Percentiles rank a stretch among this genome's conserved stretches.
These are phyloP conservation scores for Lepisosteus oculatus DNA, from an alignment of 2,113 vertebrate genomes.

Conservation along the genomic window DNA sequence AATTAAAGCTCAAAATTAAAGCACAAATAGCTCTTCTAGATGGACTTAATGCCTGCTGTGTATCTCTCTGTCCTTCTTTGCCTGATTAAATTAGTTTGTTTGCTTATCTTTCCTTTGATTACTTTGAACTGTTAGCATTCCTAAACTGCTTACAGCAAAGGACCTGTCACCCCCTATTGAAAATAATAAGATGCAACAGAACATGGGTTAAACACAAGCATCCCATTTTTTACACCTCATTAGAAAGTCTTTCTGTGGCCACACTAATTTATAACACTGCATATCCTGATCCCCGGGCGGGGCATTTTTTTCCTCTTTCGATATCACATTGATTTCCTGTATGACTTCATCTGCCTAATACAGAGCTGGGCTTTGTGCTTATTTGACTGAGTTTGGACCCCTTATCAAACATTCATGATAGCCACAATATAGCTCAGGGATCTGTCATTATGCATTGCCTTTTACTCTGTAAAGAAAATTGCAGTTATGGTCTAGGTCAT, in stretches of 20 bases:
- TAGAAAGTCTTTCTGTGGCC: slow-evolving; percentile 50
- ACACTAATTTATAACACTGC: slow-evolving; percentile 51
- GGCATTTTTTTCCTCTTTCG: slow-evolving; percentile 70
- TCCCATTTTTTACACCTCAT: slow-evolving; percentile 34
- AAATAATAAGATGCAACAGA: not conserved
- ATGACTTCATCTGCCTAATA: slow-evolving; percentile 90
- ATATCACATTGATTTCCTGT: slow-evolving; percentile 88
- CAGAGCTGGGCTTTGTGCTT: slow-evolving; percentile 72
- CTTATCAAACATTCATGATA: slow-evolving; percentile 81
- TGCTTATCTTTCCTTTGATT: slow-evolving; percentile 1
- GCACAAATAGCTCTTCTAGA: no score
- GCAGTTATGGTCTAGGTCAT: not conserved
- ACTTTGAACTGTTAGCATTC: slow-evolving; percentile 5
- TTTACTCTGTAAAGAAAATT: slow-evolving; percentile 10
- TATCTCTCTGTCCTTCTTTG: no score
- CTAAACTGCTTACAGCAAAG: not conserved
- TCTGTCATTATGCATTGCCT: slow-evolving; percentile 4
- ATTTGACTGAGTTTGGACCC: slow-evolving; percentile 70
- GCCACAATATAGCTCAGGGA: not conserved
- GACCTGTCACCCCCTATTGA: not conserved
- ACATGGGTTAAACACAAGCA: slow-evolving; percentile 7
- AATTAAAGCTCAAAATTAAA: no score
- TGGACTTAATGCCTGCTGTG: no score
- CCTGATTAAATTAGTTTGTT: not conserved
- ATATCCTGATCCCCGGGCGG: slow-evolving; percentile 58